Evolutionary conservation across 1,140 invertebrate species (phyloP).

Genomic region (Rhagoletis zephyria): DNA sequence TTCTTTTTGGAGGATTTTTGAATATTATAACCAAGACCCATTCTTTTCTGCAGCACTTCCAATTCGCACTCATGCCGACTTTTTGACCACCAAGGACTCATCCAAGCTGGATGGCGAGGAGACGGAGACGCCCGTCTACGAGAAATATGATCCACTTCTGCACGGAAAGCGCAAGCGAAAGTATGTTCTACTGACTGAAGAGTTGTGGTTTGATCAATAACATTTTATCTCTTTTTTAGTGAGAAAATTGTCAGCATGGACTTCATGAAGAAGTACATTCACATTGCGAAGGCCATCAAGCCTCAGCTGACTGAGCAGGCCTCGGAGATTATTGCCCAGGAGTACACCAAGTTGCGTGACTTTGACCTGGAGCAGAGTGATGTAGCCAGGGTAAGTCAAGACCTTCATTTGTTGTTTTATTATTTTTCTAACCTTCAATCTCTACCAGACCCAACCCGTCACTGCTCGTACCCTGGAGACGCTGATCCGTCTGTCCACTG

Average conservation of each 20-base stretch:
- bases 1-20: constrained; percentile 84
- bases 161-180: constrained; percentile 86
- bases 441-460: constrained; percentile 98
- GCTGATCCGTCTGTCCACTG: constrained; percentile 95
- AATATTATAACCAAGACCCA: too few species aligned
- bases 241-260: constrained; percentile 92
- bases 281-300: constrained; percentile 93
- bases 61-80: constrained; percentile 81
- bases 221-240: too few species aligned
- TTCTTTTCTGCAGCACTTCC: too few species aligned
- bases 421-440: too few species aligned
- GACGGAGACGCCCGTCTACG: constrained; percentile 86
- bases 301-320: constrained; percentile 92
- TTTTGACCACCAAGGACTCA: too few species aligned
- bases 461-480: constrained; percentile 98
- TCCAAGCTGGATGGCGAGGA: constrained; percentile 76
- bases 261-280: constrained; percentile 98
- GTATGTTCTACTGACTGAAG: too few species aligned
- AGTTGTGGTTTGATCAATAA: too few species aligned
- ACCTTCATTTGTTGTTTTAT: too few species aligned
- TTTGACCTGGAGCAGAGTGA: too few species aligned
- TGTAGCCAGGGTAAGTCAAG: too few species aligned
- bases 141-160: constrained; percentile 93
- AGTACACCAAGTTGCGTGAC: constrained; percentile 93
- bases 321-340: constrained; percentile 90